Evolutionary conservation across 2,113 vertebrate genomes (phyloP).

Genomic region (Nyctibius bracteatus): DNA sequence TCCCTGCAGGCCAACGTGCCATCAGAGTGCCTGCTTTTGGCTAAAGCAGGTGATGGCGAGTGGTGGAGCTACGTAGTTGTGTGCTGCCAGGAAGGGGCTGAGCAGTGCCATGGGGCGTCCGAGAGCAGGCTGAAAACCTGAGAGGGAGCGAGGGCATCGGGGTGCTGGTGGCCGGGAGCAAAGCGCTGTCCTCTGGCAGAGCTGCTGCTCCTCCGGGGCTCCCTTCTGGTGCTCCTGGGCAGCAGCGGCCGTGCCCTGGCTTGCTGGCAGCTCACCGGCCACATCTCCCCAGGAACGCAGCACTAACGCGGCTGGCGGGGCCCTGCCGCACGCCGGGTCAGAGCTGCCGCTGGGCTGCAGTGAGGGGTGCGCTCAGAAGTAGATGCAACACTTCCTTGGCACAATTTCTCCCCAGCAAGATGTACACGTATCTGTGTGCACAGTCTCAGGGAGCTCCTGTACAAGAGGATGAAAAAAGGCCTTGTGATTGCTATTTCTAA

Average conservation of each 20-base stretch:
- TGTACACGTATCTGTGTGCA: fast-evolving
- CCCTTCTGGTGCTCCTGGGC: not conserved
- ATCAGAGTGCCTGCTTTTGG: not conserved
- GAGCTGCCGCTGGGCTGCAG: not conserved
- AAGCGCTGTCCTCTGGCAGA: not conserved
- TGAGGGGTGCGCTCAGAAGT: not conserved
- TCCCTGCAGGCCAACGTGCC: not conserved
- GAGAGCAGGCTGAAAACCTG: not conserved
- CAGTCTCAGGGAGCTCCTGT: not conserved
- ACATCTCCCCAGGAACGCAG: not conserved
- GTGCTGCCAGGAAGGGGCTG: not conserved
- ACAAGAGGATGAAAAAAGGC: not conserved
- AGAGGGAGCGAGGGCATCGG: fast-evolving
- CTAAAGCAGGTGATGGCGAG: fast-evolving
- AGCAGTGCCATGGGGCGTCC: fast-evolving
- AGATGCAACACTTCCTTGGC: not conserved
- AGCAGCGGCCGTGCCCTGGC: not conserved
- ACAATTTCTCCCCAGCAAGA: not conserved
- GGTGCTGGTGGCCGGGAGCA: not conserved
- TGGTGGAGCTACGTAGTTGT: fast-evolving
- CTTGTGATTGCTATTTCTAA: not conserved
- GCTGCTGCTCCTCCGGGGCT: not conserved
- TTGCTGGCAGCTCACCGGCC: not conserved
- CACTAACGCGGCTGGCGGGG: not conserved
- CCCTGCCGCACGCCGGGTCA: fast-evolving